Conservation (phyloP, 2,888 invertebrate genomes). For the Nemapogon koenigi region DNA sequence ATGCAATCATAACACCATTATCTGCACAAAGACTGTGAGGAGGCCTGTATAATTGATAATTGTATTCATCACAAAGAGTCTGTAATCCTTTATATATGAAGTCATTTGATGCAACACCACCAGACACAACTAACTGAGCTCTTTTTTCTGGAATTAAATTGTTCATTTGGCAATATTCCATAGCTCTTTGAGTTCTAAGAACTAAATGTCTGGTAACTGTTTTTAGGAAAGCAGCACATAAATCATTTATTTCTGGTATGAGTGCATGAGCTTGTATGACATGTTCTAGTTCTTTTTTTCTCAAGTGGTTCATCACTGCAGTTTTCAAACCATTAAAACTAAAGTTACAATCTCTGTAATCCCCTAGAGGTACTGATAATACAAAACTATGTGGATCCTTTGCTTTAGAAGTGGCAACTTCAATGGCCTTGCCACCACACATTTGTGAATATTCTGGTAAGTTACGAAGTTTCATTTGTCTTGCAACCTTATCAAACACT, state of each 20-base stretch:
- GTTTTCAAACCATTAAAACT: conserved; percentile 89
- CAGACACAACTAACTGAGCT: conserved; percentile 82
- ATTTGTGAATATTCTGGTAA: conserved; percentile 75
- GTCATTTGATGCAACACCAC: conserved; percentile 95
- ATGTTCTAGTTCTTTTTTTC: conserved; percentile 65
- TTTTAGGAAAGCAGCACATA: conserved; percentile 86
- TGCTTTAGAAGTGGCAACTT: conserved; percentile 76
- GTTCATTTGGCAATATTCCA: conserved; percentile 72
- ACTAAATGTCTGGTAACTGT: conserved; percentile 79
- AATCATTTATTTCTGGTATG: conserved; percentile 77
- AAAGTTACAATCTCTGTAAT: conserved; percentile 83
- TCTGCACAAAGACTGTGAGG: conserved; percentile 90
- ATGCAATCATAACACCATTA: conserved; percentile 99
- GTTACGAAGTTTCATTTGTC: conserved; percentile 82
- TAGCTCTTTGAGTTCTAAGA: conserved; percentile 84
- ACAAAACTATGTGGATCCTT: conserved; percentile 71
- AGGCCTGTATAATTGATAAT: conserved; percentile 76
- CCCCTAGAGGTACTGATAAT: conserved; percentile 70
- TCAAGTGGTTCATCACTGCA: conserved; percentile 59
- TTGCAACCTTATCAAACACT: conserved; percentile 90
- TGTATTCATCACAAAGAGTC: conserved; percentile 71
- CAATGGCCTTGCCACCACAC: conserved; percentile 88
- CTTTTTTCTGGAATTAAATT: conserved; percentile 69
- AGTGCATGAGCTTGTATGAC: conserved; percentile 69
- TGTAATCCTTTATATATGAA: conserved; percentile 75